These are phyloP conservation scores for human DNA, from an alignment of 2,113 vertebrate species.

Conservation along the genomic window DNA sequence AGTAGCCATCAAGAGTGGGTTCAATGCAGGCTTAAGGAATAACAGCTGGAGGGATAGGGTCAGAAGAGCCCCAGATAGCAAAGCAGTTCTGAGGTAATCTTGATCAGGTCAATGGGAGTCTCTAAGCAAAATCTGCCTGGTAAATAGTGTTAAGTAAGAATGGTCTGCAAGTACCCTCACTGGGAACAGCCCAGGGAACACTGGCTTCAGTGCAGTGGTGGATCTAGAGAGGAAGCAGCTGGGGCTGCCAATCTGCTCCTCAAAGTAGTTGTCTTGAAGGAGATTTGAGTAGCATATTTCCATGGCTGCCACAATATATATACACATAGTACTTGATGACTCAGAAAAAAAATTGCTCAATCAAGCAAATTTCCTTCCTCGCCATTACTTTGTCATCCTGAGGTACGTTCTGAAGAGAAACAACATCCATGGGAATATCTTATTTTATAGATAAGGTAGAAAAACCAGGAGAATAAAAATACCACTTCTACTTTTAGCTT, in stretches of 20 bases:
- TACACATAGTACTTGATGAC: not conserved
- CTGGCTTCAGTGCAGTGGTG: not conserved
- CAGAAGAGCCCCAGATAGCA: not conserved
- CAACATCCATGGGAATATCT: not conserved
- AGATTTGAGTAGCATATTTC: not conserved
- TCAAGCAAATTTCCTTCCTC: not conserved
- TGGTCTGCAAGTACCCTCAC: too few species aligned
- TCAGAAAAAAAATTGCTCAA: not conserved
- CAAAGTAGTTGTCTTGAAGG: not conserved
- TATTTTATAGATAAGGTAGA: not conserved
- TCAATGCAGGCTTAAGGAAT: not conserved
- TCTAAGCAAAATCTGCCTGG: not conserved
- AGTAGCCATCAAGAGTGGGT: not conserved
- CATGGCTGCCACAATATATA: not conserved
- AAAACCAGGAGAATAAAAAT: accelerated
- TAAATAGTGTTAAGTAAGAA: not conserved
- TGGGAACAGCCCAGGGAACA: not conserved
- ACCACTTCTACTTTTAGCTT: not conserved
- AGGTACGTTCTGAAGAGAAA: not conserved
- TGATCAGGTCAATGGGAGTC: not conserved
- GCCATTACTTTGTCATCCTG: not conserved
- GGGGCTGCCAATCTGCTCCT: not conserved
- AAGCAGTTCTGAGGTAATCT: not conserved
- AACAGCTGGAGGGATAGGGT: not conserved
- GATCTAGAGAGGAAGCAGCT: not conserved